Conservation (phyloP, 1,140 invertebrate species). For the Drusus annulatus region DNA sequence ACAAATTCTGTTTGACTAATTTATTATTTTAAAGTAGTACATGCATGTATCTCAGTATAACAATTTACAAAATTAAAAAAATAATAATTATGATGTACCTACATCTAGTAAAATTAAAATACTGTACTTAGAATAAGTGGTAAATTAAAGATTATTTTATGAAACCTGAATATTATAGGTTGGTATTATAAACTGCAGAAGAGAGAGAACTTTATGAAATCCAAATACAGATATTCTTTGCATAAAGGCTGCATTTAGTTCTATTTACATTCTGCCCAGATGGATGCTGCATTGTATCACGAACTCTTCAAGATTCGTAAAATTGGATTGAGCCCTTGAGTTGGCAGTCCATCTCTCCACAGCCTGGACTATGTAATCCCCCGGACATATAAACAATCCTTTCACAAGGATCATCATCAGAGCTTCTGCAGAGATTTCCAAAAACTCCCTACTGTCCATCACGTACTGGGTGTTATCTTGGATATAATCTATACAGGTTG, state of each 20-base stretch:
- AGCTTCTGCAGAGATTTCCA: slow-evolving; percentile 22
- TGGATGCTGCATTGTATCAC: not conserved
- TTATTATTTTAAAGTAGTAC: too few relatives aligned
- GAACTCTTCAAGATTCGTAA: not conserved
- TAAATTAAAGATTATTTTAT: too few relatives aligned
- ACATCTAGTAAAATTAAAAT: too few relatives aligned
- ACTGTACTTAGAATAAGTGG: too few relatives aligned
- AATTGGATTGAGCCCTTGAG: not conserved
- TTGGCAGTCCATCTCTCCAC: slow-evolving; percentile 12
- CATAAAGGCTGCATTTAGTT: not conserved
- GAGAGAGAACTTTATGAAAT: too few relatives aligned
- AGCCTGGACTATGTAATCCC: not conserved
- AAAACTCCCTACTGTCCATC: slow-evolving; percentile 34
- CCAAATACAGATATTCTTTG: slow-evolving; percentile 9
- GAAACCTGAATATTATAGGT: too few relatives aligned
- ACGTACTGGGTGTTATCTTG: slow-evolving; percentile 41
- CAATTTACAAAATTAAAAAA: too few relatives aligned
- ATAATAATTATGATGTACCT: too few relatives aligned
- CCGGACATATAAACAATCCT: not conserved
- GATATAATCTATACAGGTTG: slow-evolving; percentile 39
- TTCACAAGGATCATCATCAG: slow-evolving; percentile 12
- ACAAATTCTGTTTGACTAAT: too few relatives aligned
- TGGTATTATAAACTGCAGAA: too few relatives aligned
- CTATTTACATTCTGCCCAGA: not conserved
- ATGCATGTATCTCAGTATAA: too few relatives aligned